Base-by-base conservation (phyloP, 2,888 invertebrate species). In the Physocephala rufipes region DNA sequence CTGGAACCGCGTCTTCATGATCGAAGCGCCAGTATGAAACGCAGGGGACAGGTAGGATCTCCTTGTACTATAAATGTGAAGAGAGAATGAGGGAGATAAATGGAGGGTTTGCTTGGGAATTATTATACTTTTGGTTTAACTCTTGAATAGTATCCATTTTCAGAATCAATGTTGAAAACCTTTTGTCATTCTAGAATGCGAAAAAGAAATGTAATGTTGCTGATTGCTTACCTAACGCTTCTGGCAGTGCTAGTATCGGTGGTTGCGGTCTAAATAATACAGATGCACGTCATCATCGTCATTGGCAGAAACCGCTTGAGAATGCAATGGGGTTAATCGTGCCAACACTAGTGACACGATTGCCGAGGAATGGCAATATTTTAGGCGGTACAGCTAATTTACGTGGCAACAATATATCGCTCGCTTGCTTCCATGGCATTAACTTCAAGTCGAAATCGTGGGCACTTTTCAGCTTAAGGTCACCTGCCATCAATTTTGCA, bases 371-470 rank as follows among this genome's bases (percentile, higher is more conserved):
- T 78, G 90, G 96, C 74, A 93, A 95, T 28, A 92, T 95, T 16
- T 87, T 95, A 1, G 96, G 96, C 36, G 94, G 95, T 66, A 94
- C 95, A 61, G 91, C 97, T 91, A 92, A 97, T 87, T 87, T 96
- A 76, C 92, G 94, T 86, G 94, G 94, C 51, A 93, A 92, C 74
- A 95, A 97, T 86, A 94, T 98, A 71, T 96, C 97, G 7, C 87
- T 98, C 76, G 97, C 97, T 3, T 98, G 98, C 86, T 98, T 98
- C 89, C 97, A 98, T 86, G 98, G 98, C 47, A 95, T 96, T 82
- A 97, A 97, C 87, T 96, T 98, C 86, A 95, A 96, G 85, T 91
- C 96, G 70, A 97, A 97, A 87, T 95, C 95, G 1, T 98, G 98
- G 97, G 97, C 97, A 7, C 86, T 98, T 75, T 98, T 98, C 86